Base-by-base conservation (phyloP, 1,140 invertebrate genomes). In the Euura saliciscinereae region DNA sequence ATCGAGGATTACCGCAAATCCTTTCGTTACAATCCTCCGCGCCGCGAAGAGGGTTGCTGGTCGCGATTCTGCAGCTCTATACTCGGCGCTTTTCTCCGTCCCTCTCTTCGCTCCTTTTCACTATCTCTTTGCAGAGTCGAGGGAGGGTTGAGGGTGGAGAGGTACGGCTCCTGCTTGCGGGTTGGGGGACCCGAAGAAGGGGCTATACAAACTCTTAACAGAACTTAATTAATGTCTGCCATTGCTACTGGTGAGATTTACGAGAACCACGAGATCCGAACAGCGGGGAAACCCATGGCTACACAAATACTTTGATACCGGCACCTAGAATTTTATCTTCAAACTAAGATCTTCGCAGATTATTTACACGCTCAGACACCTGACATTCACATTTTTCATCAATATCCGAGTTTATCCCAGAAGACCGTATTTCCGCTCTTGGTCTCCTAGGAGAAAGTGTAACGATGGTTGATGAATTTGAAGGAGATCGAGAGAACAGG, bases 1-100 rank as follows among this genome's bases (percentile, higher is more conserved):
- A 86, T 84, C 82, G 81, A 80, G 83, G 85, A 86, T 86, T 86
- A 86, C 83, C 81, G 83, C 83, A 85, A 86, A 86, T 86, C 85
- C 84, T 86, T 85, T 86, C 84, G 84, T 86, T 85, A 85, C 83
- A 85, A 84, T 86, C 79, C 81, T 73, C 75, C 72, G 80, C 71
- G 76, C 79, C 79, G 78, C 80, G 78, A 79, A 79, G 75, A 73
- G 70, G 51, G 51, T 8, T 59, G 51, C 51, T n/a, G 51, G 51
- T 59, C 51, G 51, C 28, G 28, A 28, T 28, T 28, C 28, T 28
- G 28, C 28, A 28, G 28, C 28, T 28, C 28, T 28, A 28, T 28
- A 28, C 28, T 28, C 28, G 28, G 28, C 28, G 28, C 28, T 28
- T 28, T 28, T 28, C 28, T 28, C 28, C 28, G 28, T 28, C 28